Evolutionary conservation across 2,797 vertebrate genomes (phyloP).

Genomic region (Lophius americanus): DNA sequence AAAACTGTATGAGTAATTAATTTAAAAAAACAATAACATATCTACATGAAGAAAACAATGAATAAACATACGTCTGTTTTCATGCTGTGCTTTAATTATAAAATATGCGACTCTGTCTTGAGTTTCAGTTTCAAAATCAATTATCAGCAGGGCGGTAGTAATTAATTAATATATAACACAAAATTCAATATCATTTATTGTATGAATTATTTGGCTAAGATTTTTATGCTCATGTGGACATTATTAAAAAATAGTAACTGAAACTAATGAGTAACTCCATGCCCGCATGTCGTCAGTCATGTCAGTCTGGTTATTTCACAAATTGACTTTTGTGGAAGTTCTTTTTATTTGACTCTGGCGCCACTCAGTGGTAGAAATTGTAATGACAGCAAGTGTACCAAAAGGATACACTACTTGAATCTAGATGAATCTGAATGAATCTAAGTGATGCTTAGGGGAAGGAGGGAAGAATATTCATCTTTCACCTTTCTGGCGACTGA

Average conservation of each 20-base stretch:
- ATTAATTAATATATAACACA: background rate
- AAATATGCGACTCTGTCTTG: too few relatives aligned
- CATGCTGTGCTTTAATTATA: background rate
- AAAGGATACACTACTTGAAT: too few relatives aligned
- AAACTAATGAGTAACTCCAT: background rate
- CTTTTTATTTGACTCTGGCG: slow-evolving; percentile 23
- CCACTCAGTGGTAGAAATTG: slow-evolving; percentile 31
- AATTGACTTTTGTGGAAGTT: background rate
- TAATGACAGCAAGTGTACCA: slow-evolving; percentile 18
- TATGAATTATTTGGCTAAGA: background rate
- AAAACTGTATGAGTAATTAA: background rate
- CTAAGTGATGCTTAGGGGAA: too few relatives aligned
- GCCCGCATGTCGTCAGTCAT: slow-evolving; percentile 1
- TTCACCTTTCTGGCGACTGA: slow-evolving; percentile 1
- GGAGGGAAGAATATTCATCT: background rate
- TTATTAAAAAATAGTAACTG: background rate
- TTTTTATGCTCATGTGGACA: too few relatives aligned
- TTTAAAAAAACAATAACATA: background rate
- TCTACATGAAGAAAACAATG: background rate
- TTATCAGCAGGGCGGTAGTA: too few relatives aligned
- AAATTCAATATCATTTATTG: background rate
- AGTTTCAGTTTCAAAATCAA: too few relatives aligned
- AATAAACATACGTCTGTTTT: background rate
- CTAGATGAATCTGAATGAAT: too few relatives aligned
- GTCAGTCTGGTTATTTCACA: background rate